Conservation (phyloP, 2,888 invertebrate genomes). For the Tetragonula carbonaria region DNA sequence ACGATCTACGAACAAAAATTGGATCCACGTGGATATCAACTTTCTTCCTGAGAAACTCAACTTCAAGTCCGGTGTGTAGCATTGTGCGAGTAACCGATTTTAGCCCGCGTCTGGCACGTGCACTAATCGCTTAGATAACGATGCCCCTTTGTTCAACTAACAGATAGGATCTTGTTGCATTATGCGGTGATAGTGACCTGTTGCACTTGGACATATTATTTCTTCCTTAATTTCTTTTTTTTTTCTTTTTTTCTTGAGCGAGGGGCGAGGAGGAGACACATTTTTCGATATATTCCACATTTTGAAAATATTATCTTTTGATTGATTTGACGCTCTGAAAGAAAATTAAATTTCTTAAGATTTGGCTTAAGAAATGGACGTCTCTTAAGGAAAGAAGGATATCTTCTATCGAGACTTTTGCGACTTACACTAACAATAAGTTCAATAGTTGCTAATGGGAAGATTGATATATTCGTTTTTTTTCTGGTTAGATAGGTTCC, state of each 20-base stretch:
- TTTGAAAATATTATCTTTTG: no score
- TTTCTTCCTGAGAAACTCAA: constrained; percentile 73
- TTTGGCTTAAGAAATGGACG: no score
- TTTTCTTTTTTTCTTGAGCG: neutral
- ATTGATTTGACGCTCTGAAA: no score
- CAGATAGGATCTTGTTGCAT: constrained; percentile 25
- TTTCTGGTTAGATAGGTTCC: no score
- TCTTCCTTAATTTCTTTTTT: neutral
- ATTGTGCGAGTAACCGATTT: constrained; percentile 31
- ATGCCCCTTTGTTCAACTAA: constrained; percentile 36
- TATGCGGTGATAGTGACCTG: constrained; percentile 23
- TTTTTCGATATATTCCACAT: no score
- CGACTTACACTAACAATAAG: no score
- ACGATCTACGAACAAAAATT: constrained; percentile 70
- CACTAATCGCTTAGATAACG: constrained; percentile 60
- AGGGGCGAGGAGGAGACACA: no score
- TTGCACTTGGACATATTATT: neutral
- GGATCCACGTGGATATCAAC: constrained; percentile 73
- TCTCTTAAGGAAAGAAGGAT: no score
- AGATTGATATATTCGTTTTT: no score
- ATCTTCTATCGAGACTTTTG: no score
- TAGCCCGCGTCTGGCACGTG: constrained; percentile 50
- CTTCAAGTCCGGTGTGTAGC: constrained; percentile 46
- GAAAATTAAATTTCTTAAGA: no score
- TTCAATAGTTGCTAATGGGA: no score